Evolutionary conservation across 2,888 invertebrate species (phyloP), one percentile per base, ranked within the genome.

Genomic region (Odontocolon sp.): DNA sequence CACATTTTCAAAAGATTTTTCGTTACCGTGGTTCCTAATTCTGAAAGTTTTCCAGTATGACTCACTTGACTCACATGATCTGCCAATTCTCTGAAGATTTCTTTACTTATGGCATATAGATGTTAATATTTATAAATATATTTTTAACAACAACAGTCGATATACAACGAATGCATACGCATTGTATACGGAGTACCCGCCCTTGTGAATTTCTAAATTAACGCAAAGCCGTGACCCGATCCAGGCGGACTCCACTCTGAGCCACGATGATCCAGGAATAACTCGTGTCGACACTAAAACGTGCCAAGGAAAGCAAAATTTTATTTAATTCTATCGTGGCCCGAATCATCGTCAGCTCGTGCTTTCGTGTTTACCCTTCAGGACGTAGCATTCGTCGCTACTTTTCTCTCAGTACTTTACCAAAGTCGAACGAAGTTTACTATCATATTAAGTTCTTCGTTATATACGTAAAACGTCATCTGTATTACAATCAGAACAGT

Each of bases 271-370:
- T 83, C 84, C 83, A 83, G 80, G 84, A 86, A 87, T 87, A 87
- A 81, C 80, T 73, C 21, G 52, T 36, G 69, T 38, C 79, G 40
- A 71, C 77, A 73, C 57, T 68, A 42, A 42, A 77, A 74, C 78
- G 54, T 84, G 87, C 86, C 87, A 87, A 87, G 82, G 68, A 71
- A 83, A 85, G 79, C 81, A 79, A 81, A 81, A 80, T 78, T 80
- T 50, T 81, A 84, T 83, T 75, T 80, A 81, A 79, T 82, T 81
- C 61, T 79, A 57, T 47, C 61, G 31, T 40, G 50, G 18, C 56
- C 28, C 54, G 71, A 71, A 68, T 71, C 57, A 63, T 70, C 23
- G 68, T 76, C 54, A 73, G 45, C 31, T 23, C 16, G 8, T 59
- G 21, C 26, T 69, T 78, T 68, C 36, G n/a, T 18, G 16, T 38